Evolutionary conservation across 2,888 invertebrate species (phyloP).

Genomic region (Trichogramma dendrolimi): DNA sequence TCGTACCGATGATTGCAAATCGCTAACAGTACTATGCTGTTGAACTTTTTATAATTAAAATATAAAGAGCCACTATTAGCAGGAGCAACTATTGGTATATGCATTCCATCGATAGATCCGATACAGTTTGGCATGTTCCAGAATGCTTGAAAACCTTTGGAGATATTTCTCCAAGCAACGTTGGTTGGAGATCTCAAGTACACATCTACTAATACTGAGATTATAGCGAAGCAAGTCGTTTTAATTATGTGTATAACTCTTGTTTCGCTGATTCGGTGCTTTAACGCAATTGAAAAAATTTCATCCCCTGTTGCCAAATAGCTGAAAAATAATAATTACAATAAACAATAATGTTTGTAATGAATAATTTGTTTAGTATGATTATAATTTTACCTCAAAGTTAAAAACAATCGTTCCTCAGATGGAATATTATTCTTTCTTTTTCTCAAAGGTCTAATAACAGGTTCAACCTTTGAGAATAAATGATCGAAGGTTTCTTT

Average conservation of each 20-base stretch:
- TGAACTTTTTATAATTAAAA: constrained; percentile 28
- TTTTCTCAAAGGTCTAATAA: too few relatives aligned
- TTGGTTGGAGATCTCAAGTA: constrained; percentile 24
- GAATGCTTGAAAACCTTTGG: constrained; percentile 25
- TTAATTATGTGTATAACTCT: constrained; percentile 25
- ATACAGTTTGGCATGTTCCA: constrained; percentile 36
- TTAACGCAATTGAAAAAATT: constrained; percentile 19
- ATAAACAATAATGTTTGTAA: neutral
- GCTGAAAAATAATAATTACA: constrained; percentile 19
- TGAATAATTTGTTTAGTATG: neutral
- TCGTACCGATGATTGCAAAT: constrained; percentile 15
- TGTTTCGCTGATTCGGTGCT: constrained; percentile 25
- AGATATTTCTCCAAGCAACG: constrained; percentile 26
- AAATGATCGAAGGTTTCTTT: too few relatives aligned
- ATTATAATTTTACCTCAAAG: too few relatives aligned
- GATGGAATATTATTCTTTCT: too few relatives aligned
- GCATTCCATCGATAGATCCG: constrained; percentile 34
- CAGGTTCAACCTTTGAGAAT: too few relatives aligned
- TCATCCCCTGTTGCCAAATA: constrained; percentile 27
- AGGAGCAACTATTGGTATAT: constrained; percentile 32
- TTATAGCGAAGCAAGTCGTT: constrained; percentile 23
- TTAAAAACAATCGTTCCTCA: too few relatives aligned
- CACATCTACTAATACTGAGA: constrained; percentile 18
- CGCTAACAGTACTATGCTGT: constrained; percentile 21
- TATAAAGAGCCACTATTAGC: constrained; percentile 29